These are phyloP conservation scores for Halcyon smyrnensis DNA, from an alignment of 2,797 vertebrate genomes.

Conservation along the genomic window DNA sequence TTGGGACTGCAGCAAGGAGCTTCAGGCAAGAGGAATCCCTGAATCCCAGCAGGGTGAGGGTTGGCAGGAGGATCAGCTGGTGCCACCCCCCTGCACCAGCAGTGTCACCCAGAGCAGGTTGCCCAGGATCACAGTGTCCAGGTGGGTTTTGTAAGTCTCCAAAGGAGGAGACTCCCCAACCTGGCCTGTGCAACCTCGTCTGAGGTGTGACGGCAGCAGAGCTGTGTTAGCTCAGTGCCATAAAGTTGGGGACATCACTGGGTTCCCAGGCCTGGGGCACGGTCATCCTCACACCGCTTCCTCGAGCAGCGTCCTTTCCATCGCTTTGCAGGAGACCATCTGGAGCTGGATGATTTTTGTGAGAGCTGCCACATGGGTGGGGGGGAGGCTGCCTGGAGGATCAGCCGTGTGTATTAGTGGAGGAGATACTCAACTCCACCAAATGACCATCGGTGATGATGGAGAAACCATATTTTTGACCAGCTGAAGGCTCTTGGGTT, in stretches of 20 bases:
- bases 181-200: neutral
- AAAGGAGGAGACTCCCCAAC: neutral
- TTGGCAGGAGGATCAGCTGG: neutral
- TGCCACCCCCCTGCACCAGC: neutral
- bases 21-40: no score
- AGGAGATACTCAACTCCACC: neutral
- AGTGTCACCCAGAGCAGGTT: neutral
- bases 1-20: neutral
- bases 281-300: neutral
- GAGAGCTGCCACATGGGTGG: neutral
- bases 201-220: neutral
- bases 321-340: neutral
- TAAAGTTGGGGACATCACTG: neutral
- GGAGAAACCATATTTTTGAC: neutral
- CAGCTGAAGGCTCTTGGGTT: neutral
- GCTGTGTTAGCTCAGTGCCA: neutral
- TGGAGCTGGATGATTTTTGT: neutral
- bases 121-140: no score
- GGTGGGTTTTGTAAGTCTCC: neutral
- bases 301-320: neutral
- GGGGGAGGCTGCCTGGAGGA: neutral
- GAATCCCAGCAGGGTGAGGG: no score
- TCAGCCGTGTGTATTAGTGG: no score
- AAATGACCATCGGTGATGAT: rapidly evolving
- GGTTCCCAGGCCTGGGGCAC: neutral